Evolutionary conservation across 2,113 vertebrate species (phyloP).

Genomic region (Dasyurus viverrinus): DNA sequence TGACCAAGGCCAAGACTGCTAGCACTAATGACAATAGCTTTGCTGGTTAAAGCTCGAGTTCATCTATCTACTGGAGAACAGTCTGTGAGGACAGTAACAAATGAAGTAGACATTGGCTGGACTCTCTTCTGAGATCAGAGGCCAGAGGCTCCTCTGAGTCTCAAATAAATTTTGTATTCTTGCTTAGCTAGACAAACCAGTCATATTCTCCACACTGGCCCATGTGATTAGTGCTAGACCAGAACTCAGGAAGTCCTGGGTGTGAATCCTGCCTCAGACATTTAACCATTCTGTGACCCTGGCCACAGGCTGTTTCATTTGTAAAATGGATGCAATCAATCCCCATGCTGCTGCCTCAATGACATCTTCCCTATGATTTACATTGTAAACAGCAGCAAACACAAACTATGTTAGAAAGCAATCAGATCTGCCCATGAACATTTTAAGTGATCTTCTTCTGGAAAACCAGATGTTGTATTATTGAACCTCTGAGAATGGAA

Average conservation of each 20-base stretch:
- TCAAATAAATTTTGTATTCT: neutral
- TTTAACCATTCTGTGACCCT: neutral
- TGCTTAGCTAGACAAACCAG: neutral
- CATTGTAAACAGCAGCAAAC: neutral
- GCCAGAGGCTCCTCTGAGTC: neutral
- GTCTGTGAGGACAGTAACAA: neutral
- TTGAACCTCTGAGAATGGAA: neutral
- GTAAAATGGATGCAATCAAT: neutral
- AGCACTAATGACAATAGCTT: neutral
- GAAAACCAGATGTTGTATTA: neutral
- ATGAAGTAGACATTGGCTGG: neutral
- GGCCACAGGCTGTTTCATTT: neutral
- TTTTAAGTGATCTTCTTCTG: neutral
- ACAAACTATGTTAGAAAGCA: neutral
- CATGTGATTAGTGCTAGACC: neutral
- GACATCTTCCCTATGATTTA: neutral
- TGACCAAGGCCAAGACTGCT: neutral
- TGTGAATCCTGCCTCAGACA: neutral
- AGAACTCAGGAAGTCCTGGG: neutral
- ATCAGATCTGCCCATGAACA: neutral
- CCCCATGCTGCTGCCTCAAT: neutral
- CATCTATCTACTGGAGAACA: neutral
- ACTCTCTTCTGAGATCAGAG: neutral
- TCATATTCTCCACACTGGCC: neutral
- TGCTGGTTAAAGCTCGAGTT: neutral